Percentiles rank a stretch among this genome's conserved stretches.
phyloP scores from a whole-genome alignment of 2,113 vertebrate genomes.

The Phalacrocorax carbo region DNA sequence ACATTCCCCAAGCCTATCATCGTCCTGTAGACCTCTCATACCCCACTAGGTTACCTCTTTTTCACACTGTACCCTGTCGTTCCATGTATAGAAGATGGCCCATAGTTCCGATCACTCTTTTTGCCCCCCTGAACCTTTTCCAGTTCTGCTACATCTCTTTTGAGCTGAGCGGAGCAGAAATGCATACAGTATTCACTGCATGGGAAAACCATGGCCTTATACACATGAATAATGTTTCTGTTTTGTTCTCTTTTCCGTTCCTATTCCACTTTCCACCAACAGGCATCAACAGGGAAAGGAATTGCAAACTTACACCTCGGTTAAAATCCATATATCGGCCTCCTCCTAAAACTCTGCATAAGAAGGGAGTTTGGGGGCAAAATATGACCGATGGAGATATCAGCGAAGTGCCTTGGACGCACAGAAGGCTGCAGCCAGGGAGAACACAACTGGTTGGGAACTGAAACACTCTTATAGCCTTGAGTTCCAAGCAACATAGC shows the following conservation, averaged over 20 bases:
- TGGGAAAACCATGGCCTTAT: neutral
- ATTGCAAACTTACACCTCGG: neutral
- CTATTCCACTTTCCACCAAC: neutral
- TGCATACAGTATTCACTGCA: neutral
- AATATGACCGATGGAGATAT: neutral
- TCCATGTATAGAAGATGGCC: neutral
- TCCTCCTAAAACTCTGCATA: neutral
- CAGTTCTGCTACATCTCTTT: neutral
- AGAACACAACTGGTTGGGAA: neutral
- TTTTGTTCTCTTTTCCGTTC: neutral
- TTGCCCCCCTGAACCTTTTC: neutral
- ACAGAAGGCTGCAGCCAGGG: neutral
- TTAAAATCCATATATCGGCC: neutral
- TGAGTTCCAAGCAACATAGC: neutral
- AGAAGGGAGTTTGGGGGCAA: neutral
- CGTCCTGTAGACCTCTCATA: neutral
- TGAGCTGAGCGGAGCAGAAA: neutral
- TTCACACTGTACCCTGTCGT: neutral
- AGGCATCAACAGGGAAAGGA: neutral
- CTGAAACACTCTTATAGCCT: neutral
- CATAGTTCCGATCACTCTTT: neutral
- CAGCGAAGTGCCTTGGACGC: neutral
- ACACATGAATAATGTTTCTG: neutral
- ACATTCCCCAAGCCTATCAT: neutral
- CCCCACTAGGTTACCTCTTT: neutral